These are phyloP conservation scores for Haliclona indistincta DNA, from an alignment of 37 sponge, comb jelly and placozoan species.

Conservation along the genomic window DNA sequence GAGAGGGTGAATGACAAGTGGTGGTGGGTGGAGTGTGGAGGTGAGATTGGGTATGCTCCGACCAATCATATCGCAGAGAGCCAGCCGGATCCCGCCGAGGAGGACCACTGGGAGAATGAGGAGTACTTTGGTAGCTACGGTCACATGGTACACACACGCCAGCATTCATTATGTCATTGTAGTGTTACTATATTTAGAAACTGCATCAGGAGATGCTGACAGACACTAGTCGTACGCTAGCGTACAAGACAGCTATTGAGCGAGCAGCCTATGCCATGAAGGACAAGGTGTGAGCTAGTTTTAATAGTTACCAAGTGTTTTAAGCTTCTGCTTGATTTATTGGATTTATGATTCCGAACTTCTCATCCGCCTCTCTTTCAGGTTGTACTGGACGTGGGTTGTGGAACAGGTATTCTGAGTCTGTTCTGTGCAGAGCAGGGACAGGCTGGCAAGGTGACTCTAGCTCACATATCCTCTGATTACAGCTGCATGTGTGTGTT, in stretches of 20 bases:
- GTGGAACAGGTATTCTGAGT: conserved; percentile 70
- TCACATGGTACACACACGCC: conserved; percentile 26
- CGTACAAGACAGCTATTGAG: conserved; percentile 56
- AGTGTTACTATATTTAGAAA: conserved; percentile 51
- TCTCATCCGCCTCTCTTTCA: neutral
- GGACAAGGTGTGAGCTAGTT: conserved; percentile 27
- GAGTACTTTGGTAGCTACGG: conserved; percentile 66
- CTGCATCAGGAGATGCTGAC: conserved; percentile 69
- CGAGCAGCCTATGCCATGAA: conserved; percentile 21
- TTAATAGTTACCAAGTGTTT: conserved; percentile 1
- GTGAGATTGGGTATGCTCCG: conserved; percentile 48
- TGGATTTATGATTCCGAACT: neutral
- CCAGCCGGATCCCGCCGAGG: neutral
- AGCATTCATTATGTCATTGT: neutral
- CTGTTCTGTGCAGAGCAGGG: conserved; percentile 54
- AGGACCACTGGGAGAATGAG: conserved; percentile 60
- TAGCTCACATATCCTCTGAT: neutral
- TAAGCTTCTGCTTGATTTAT: neutral
- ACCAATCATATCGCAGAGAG: conserved; percentile 33
- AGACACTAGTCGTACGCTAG: conserved; percentile 45
- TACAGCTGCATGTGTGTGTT: too few relatives aligned
- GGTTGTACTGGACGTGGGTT: conserved; percentile 69
- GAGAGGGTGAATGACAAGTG: conserved; percentile 40
- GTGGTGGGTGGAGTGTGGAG: conserved; percentile 69
- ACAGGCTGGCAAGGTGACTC: conserved; percentile 40